Evolutionary conservation across 2,113 vertebrate genomes (phyloP).

Genomic region (Eclectus roratus): DNA sequence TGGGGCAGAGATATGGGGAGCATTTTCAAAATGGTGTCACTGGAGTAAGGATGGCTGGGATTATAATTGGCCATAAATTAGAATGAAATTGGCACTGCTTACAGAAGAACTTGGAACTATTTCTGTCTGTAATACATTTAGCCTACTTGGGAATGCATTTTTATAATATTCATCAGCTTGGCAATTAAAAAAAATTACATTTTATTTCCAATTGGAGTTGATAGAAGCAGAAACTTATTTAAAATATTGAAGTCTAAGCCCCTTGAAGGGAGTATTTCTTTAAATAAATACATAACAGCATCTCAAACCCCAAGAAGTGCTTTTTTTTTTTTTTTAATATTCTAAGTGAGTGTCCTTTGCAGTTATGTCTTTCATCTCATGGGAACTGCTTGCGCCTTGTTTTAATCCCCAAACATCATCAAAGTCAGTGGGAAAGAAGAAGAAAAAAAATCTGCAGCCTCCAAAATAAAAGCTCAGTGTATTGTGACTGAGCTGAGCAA

Average conservation of each 20-base stretch:
- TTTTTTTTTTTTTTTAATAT: background rate
- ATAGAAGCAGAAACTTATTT: slow-evolving; percentile 1
- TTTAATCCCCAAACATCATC: slow-evolving; percentile 51
- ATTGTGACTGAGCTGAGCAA: background rate
- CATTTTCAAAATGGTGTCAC: background rate
- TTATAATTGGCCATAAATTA: background rate
- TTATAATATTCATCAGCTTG: background rate
- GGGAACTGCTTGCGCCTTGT: slow-evolving; percentile 42
- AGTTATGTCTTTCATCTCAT: slow-evolving; percentile 45
- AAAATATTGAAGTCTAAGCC: background rate
- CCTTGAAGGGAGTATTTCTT: background rate
- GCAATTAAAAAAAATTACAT: background rate
- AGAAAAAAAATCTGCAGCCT: background rate
- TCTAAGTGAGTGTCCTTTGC: slow-evolving; percentile 37
- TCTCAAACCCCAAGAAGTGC: background rate
- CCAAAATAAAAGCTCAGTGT: slow-evolving; percentile 24
- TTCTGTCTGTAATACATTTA: background rate
- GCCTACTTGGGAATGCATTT: background rate
- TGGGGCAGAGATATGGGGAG: background rate
- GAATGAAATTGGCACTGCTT: background rate
- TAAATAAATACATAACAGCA: slow-evolving; percentile 18
- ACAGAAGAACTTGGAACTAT: background rate
- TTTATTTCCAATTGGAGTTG: background rate
- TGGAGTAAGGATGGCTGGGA: background rate
- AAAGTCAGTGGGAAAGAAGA: slow-evolving; percentile 9